Evolutionary conservation across 2,797 vertebrate genomes (phyloP).

Genomic region (Eidolon dupreanum): DNA sequence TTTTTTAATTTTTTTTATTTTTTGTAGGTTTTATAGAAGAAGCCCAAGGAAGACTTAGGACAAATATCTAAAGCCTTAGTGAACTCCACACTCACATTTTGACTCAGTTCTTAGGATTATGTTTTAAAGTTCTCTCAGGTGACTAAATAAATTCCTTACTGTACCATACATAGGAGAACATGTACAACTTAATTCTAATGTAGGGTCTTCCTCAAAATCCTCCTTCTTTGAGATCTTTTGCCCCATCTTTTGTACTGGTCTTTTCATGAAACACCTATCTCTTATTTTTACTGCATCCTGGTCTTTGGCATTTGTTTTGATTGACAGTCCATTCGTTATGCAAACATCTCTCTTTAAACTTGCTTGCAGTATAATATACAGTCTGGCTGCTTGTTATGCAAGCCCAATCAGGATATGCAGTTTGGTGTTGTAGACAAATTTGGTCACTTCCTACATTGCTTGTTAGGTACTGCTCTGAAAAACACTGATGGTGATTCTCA

Average conservation of each 20-base stretch:
- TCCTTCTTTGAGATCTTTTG: background rate
- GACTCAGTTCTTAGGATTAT: background rate
- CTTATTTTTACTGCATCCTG: background rate
- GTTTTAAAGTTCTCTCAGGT: slow-evolving; percentile 32
- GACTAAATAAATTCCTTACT: slow-evolving; percentile 36
- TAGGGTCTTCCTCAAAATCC: slow-evolving; percentile 7
- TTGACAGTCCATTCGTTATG: slow-evolving; percentile 42
- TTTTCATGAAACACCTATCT: background rate
- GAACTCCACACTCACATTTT: slow-evolving; percentile 26
- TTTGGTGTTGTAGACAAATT: slow-evolving; percentile 42
- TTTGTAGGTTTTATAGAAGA: background rate
- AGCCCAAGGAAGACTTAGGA: background rate
- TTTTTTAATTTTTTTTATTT: background rate
- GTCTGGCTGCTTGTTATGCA: slow-evolving; percentile 24
- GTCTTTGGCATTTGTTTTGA: slow-evolving; percentile 35
- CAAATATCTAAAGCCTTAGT: slow-evolving; percentile 22
- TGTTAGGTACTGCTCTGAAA: background rate
- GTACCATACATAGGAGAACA: background rate
- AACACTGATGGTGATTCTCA: background rate
- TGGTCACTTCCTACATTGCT: slow-evolving; percentile 31
- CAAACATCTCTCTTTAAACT: slow-evolving; percentile 47
- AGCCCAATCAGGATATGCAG: background rate
- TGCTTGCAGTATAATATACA: slow-evolving; percentile 27
- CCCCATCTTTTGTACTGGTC: background rate
- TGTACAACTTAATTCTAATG: slow-evolving; percentile 6